Evolutionary conservation across 2,113 vertebrate genomes (phyloP).

Genomic region (Sprattus sprattus): DNA sequence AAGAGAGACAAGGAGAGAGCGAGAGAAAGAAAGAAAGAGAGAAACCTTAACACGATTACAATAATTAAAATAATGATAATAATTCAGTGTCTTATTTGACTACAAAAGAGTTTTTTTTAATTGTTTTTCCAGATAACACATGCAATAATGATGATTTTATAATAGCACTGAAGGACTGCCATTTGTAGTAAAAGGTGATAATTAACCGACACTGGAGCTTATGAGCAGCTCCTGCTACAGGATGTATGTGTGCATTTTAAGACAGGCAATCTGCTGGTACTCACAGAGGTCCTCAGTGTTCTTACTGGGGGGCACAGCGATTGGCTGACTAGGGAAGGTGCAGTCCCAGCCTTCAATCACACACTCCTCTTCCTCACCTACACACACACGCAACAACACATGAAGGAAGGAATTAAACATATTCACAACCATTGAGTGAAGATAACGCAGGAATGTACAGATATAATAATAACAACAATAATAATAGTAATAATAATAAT

Average conservation of each 20-base stretch:
- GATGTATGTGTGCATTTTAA: not conserved
- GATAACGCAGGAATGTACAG: too few species aligned
- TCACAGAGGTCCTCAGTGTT: constrained; percentile 82
- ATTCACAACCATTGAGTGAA: too few species aligned
- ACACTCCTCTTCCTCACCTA: constrained; percentile 80
- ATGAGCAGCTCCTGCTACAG: too few species aligned
- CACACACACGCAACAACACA: not conserved
- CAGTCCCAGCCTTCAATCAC: constrained; percentile 86
- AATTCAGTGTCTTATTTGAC: not conserved
- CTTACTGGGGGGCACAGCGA: constrained; percentile 71
- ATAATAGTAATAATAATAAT: too few species aligned
- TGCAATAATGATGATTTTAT: too few species aligned
- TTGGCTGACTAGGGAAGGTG: constrained; percentile 79
- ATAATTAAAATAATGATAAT: not conserved
- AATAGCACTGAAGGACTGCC: not conserved
- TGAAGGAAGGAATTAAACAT: too few species aligned
- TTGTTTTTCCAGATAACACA: not conserved
- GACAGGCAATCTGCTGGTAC: constrained; percentile 47
- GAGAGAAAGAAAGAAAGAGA: not conserved
- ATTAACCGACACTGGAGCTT: too few species aligned
- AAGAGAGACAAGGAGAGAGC: not conserved
- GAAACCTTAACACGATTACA: not conserved
- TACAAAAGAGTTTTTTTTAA: not conserved
- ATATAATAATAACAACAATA: too few species aligned
- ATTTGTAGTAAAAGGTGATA: too few species aligned